A percentile compares a stretch with the other conserved stretches of the same genome.
Conservation (phyloP, 2,888 invertebrate genomes). For the Oscheius myriophilus region DNA sequence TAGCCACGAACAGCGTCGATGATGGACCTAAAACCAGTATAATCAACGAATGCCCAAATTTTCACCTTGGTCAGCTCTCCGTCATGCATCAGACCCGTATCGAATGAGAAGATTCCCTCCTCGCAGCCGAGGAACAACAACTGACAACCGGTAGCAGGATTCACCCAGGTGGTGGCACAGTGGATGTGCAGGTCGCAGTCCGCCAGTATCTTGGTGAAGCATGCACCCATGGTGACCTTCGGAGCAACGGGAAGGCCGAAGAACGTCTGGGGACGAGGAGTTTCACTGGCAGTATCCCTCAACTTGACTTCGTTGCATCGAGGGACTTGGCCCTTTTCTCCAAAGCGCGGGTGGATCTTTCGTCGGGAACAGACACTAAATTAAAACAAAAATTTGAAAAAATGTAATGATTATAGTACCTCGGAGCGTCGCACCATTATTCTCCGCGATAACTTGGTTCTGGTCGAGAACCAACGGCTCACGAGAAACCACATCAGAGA, state of each 20-base stretch:
- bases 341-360: background rate
- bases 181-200: constrained; percentile 82
- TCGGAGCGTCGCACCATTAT: constrained; percentile 38
- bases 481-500: constrained; percentile 58
- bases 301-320: too few species aligned
- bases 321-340: too few species aligned
- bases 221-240: constrained; percentile 88
- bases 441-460: constrained; percentile 41
- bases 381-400: background rate
- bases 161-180: constrained; percentile 60
- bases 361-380: background rate
- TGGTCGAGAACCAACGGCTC: constrained; percentile 50
- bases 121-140: constrained; percentile 94
- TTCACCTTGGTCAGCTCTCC: constrained; percentile 88
- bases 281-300: too few species aligned
- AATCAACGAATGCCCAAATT: constrained; percentile 18
- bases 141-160: constrained; percentile 75
- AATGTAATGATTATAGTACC: constrained; percentile 3
- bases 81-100: constrained; percentile 95
- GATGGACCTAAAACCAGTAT: constrained; percentile 78
- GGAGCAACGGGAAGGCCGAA: constrained; percentile 98
- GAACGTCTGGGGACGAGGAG: constrained; percentile 49
- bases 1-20: constrained; percentile 94
- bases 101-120: constrained; percentile 96
- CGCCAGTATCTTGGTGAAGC: constrained; percentile 96